Evolutionary conservation across 2,797 vertebrate genomes (phyloP), one percentile per base, ranked within the genome.

Genomic region (Ceryle rudis): DNA sequence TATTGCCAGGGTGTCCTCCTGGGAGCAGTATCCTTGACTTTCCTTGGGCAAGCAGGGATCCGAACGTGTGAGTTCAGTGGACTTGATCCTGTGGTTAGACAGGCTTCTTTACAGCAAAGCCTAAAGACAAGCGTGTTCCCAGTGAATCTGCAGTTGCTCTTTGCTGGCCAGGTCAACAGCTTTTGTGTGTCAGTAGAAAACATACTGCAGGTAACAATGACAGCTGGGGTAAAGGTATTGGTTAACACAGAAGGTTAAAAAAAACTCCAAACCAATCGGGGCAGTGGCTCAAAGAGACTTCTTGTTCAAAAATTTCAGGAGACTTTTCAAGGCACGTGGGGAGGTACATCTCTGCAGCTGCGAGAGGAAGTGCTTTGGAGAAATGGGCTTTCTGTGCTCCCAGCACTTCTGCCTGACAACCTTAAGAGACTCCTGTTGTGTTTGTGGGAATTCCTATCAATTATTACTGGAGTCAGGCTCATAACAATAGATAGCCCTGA

Each of bases 51-150:
- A 58, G 17, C 44, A 61, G 22, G 8, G 25, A 26, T 35, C 22
- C 41, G 61, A 64, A n/a, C 28, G 11, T 31, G 3, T 46, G 47
- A 28, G 19, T 89, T 9, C 25, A 66, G 9, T 61, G 20, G 61
- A 8, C 11, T 52, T 41, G 11, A 26, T 75, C 28, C 37, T 16
- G 12, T 9, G 39, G 5, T 47, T 47, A n/a, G 35, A 10, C 35
- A 14, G 6, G 6, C 9, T 69, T 51, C 28, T 47, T 52, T 19
- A 47, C 3, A 60, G 22, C 7, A 10, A n/a, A 64, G 6, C 22
- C 47, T 55, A 12, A 77, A 78, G 41, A 10, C 3, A 9, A 11
- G 12, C 14, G 8, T 0, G 0, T 39, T 35, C 46, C 13, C 0
- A 17, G 49, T 37, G 33, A 84, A n/a, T 79, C n/a, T 87, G 15